Conservation (phyloP, 2,888 invertebrate species). For the Epistrophella euchroma region DNA sequence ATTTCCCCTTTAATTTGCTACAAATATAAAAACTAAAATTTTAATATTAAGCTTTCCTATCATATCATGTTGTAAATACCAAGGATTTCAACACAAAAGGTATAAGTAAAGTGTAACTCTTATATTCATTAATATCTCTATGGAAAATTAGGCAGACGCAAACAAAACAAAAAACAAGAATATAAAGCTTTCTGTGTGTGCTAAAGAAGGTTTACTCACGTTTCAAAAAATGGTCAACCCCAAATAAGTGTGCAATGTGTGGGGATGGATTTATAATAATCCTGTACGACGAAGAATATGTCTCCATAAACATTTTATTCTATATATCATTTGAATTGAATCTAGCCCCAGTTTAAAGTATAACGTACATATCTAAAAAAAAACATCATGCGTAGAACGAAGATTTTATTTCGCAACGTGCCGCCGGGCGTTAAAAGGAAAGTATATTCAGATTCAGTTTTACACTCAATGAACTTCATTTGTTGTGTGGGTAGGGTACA, state of each 20-base stretch:
- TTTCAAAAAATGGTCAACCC: background rate
- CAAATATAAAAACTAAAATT: background rate
- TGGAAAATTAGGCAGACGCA: constrained; percentile 51
- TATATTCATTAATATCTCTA: constrained; percentile 25
- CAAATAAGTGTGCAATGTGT: constrained; percentile 6
- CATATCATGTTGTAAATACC: background rate
- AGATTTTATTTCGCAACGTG: background rate
- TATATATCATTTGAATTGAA: background rate
- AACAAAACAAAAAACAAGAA: background rate
- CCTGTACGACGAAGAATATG: background rate
- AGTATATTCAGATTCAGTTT: background rate
- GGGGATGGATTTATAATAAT: background rate
- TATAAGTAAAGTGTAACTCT: constrained; percentile 24
- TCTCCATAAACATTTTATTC: constrained; percentile 40
- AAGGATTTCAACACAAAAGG: constrained; percentile 37
- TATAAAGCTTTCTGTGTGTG: background rate
- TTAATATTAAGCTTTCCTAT: background rate
- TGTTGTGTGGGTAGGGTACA: background rate
- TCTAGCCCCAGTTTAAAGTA: background rate
- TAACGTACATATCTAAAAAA: background rate
- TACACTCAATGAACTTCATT: background rate
- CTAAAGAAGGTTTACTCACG: constrained; percentile 39
- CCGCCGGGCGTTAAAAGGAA: background rate
- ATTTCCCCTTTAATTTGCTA: background rate
- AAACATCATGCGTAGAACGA: background rate